A percentile compares a stretch with the other conserved stretches of the same genome.
Conservation (phyloP, 2,797 vertebrate genomes). For the Euphonia xanthogaster region DNA sequence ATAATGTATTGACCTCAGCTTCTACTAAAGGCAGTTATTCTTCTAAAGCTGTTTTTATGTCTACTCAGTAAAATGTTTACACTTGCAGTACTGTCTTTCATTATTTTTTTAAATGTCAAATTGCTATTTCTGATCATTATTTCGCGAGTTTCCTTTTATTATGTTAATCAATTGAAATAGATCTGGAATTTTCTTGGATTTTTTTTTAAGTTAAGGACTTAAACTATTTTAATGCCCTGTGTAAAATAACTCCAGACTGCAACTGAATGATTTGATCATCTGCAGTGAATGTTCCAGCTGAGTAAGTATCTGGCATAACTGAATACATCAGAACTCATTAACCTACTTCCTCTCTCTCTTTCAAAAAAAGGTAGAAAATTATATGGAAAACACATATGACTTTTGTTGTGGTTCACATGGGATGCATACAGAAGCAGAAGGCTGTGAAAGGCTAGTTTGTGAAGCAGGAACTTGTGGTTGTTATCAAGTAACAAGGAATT, state of each 20-base stretch:
- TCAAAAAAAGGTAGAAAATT: neutral
- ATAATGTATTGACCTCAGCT: neutral
- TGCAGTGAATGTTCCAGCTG: conserved; percentile 3
- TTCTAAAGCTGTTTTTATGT: neutral
- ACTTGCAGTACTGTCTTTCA: neutral
- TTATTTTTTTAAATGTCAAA: neutral
- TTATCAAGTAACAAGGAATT: neutral
- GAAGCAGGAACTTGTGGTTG: neutral
- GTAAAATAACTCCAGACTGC: neutral
- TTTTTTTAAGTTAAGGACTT: neutral
- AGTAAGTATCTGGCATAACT: conserved; percentile 29
- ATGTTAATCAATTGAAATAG: neutral
- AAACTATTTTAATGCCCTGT: neutral
- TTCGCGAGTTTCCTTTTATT: neutral
- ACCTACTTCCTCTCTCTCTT: conserved; percentile 20
- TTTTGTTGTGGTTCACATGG: neutral
- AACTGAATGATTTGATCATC: conserved; percentile 9
- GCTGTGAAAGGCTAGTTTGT: neutral
- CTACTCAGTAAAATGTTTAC: neutral
- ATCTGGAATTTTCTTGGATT: neutral
- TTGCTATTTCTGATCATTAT: neutral
- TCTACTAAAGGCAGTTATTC: neutral
- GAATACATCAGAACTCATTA: conserved; percentile 49
- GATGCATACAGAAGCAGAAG: neutral
- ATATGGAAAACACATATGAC: neutral